Conservation (phyloP, 2,113 vertebrate species). For the Hypomesus transpacificus region DNA sequence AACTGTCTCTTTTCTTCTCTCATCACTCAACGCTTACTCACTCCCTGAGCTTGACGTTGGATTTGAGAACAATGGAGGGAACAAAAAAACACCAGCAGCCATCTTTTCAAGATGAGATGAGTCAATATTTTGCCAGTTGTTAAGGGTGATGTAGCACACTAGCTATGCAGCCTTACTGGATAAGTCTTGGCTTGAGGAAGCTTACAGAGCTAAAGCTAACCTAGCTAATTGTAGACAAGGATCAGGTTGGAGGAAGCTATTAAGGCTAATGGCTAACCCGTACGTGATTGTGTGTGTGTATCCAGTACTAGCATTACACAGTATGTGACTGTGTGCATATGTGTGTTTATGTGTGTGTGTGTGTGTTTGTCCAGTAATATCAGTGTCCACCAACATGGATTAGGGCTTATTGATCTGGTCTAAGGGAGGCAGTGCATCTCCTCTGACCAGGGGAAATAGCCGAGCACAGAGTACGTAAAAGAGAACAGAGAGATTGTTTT, state of each 20-base stretch:
- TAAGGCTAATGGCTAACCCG: too few relatives aligned
- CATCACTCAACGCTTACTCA: constrained; percentile 9
- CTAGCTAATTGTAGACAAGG: too few relatives aligned
- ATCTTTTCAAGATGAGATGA: constrained; percentile 71
- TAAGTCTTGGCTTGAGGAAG: too few relatives aligned
- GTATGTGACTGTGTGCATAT: constrained; percentile 4
- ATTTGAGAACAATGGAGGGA: constrained; percentile 29
- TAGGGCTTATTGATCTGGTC: constrained; percentile 41
- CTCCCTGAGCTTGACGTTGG: constrained; percentile 2
- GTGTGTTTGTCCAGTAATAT: constrained; percentile 24
- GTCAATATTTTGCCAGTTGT: constrained; percentile 92
- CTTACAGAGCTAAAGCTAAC: too few relatives aligned
- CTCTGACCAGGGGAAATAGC: constrained; percentile 33
- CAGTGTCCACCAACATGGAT: constrained; percentile 33
- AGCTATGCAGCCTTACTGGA: too few relatives aligned
- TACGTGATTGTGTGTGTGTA: too few relatives aligned
- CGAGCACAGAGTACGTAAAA: constrained; percentile 20
- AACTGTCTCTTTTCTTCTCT: not conserved
- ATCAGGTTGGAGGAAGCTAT: too few relatives aligned
- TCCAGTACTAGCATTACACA: too few relatives aligned
- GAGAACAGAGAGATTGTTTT: constrained; percentile 18
- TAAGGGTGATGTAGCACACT: constrained; percentile 78
- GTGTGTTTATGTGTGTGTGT: too few relatives aligned
- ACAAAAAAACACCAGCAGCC: constrained; percentile 66
- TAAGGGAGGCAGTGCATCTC: constrained; percentile 28